Conservation (phyloP, 2,797 vertebrate genomes). For the Coendou prehensilis region DNA sequence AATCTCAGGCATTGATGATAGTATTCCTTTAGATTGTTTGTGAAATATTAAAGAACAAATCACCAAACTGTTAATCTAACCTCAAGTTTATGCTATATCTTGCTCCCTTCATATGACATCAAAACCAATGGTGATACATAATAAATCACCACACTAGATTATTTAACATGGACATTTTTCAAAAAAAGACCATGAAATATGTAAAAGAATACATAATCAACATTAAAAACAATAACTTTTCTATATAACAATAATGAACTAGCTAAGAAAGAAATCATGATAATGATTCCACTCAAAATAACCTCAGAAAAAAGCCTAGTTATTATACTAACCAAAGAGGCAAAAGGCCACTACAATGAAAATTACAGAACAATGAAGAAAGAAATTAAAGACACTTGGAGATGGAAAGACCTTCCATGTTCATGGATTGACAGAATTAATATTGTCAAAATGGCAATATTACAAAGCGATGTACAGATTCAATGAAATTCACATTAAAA, state of each 20-base stretch:
- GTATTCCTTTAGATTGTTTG: neutral
- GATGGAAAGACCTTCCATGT: neutral
- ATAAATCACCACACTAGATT: neutral
- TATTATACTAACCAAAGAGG: neutral
- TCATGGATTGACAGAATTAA: no score
- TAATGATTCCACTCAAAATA: neutral
- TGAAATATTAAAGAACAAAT: neutral
- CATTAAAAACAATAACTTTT: no score
- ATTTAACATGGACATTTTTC: neutral
- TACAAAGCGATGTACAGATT: no score
- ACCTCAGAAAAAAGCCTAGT: neutral
- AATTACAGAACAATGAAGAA: neutral
- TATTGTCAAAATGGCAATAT: no score
- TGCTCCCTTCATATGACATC: neutral
- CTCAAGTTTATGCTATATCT: neutral
- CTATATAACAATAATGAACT: no score
- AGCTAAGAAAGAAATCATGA: no score
- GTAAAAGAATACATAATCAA: no score
- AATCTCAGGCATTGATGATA: neutral
- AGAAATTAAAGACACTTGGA: neutral
- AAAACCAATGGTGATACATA: neutral
- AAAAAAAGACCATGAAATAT: neutral
- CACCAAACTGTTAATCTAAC: neutral
- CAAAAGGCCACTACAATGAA: neutral
- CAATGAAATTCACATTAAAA: no score